A percentile compares a stretch with the other conserved stretches of the same genome.
These are phyloP conservation scores for Chironomus striatipennis DNA, from an alignment of 1,140 invertebrate genomes.

Conservation along the genomic window DNA sequence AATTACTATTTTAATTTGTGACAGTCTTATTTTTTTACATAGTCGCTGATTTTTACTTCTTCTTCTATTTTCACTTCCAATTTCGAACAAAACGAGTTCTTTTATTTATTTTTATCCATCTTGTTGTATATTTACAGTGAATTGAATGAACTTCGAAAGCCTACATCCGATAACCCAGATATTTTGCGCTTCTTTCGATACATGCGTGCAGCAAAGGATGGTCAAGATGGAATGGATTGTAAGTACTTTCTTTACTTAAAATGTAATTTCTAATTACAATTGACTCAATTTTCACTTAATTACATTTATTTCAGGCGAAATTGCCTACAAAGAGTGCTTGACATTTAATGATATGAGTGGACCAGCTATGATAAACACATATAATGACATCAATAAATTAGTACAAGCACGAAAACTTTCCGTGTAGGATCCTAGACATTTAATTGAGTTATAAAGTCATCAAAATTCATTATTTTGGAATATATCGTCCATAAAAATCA, in stretches of 20 bases:
- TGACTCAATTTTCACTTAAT: constrained; percentile 31
- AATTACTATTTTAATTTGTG: not conserved
- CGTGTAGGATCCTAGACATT: too few species aligned
- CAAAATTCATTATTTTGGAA: too few species aligned
- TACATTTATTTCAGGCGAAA: constrained; percentile 39
- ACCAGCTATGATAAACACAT: constrained; percentile 74
- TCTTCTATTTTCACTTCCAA: not conserved
- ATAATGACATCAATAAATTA: constrained; percentile 76
- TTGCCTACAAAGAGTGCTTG: constrained; percentile 47
- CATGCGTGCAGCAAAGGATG: constrained; percentile 78
- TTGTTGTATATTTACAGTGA: constrained; percentile 49
- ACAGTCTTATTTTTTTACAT: not conserved
- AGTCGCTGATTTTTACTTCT: not conserved
- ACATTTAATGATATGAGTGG: constrained; percentile 49
- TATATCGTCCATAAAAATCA: too few species aligned
- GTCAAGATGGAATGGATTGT: constrained; percentile 68
- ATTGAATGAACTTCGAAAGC: constrained; percentile 70
- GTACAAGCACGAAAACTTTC: constrained; percentile 63
- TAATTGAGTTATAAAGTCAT: too few species aligned
- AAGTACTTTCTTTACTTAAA: constrained; percentile 23
- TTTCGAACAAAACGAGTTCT: not conserved
- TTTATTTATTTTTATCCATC: not conserved
- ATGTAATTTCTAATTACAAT: not conserved
- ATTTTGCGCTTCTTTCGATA: constrained; percentile 78
- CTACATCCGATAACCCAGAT: constrained; percentile 71